Base-by-base conservation (phyloP, 1,140 invertebrate genomes). In the Lasioglossum baleicum region DNA sequence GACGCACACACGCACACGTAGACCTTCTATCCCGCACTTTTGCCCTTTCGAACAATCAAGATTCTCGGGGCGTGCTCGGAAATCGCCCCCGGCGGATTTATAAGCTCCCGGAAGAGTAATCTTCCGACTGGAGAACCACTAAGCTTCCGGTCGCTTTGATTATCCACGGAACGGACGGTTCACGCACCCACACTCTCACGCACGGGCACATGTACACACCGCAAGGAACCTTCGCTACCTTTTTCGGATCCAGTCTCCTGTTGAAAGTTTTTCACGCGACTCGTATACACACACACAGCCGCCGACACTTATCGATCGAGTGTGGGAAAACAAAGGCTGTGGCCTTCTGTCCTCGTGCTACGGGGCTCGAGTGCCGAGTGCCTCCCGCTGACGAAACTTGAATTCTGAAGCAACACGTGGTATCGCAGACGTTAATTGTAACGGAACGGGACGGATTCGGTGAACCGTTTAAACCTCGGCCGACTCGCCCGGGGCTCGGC, bases 361-460 rank as follows among this genome's bases (percentile, higher is more conserved):
- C 44, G 44, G 7, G 8, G 35, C 64, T 51, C 26, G 20, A 35
- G 13, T 31, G 40, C 44, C 26, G 20, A 51, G 20, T 48, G 22
- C 58, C 63, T 67, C 7, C 42, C 22, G 13, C 13, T 35, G 72
- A 40, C 44, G 44, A 53, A 65, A 40, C 42, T 64, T 7, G 60
- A 72, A 65, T 72, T 78, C 75, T 78, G 60, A 78, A 78, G 75
- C 75, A 78, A 72, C 75, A 78, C 31, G 68, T 78, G 75, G 68
- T 31, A 31, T n/a, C 68, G 60, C n/a, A 6, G 15, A 26, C 15
- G 68, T 78, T 78, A 78, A 72, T 72, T 48, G 44, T 7, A 15
- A 20, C 8, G n/a, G 6, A 17, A 20, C 22, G 13, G 22, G 22
- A 26, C n/a, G 6, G 17, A 7, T n/a, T 20, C 17, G 63, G 7